These are phyloP conservation scores for Carabus problematicus DNA, from an alignment of 2,888 invertebrate species.

Conservation along the genomic window DNA sequence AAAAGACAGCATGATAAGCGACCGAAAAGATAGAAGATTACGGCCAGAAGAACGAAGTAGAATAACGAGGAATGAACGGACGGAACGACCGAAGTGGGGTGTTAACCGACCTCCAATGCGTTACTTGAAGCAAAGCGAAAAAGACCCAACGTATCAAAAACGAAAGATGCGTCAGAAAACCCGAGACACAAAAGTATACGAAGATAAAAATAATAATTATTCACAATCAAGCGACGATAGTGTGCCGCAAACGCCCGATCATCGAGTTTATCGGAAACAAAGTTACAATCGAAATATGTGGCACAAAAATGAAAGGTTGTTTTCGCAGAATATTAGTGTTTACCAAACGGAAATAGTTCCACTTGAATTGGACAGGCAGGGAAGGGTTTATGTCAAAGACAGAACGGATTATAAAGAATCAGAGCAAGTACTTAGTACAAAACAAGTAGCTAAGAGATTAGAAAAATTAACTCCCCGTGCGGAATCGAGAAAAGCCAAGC, in stretches of 20 bases:
- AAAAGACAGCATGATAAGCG: slow-evolving; percentile 59
- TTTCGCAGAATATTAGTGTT: slow-evolving; percentile 57
- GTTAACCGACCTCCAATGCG: slow-evolving; percentile 80
- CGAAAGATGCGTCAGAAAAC: slow-evolving; percentile 72
- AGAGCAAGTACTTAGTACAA: slow-evolving; percentile 56
- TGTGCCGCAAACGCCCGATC: slow-evolving; percentile 62
- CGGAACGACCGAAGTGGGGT: slow-evolving; percentile 77
- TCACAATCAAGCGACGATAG: slow-evolving; percentile 69
- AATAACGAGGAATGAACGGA: slow-evolving; percentile 60
- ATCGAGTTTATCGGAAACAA: slow-evolving; percentile 59
- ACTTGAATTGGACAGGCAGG: slow-evolving; percentile 64
- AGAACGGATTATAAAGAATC: slow-evolving; percentile 26
- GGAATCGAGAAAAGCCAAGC: slow-evolving; percentile 36
- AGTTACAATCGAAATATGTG: slow-evolving; percentile 56
- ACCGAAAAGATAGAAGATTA: slow-evolving; percentile 64
- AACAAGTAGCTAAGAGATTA: slow-evolving; percentile 51
- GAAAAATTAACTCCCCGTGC: slow-evolving; percentile 51
- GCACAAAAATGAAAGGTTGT: slow-evolving; percentile 62
- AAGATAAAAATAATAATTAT: slow-evolving; percentile 64
- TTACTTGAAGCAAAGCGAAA: slow-evolving; percentile 89
- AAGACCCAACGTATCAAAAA: slow-evolving; percentile 83
- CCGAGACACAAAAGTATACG: slow-evolving; percentile 61
- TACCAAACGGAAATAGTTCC: slow-evolving; percentile 62
- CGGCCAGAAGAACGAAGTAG: slow-evolving; percentile 64
- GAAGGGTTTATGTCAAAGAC: slow-evolving; percentile 58